phyloP scores from a whole-genome alignment of 2,113 vertebrate genomes.

The Aphyosemion australe region DNA sequence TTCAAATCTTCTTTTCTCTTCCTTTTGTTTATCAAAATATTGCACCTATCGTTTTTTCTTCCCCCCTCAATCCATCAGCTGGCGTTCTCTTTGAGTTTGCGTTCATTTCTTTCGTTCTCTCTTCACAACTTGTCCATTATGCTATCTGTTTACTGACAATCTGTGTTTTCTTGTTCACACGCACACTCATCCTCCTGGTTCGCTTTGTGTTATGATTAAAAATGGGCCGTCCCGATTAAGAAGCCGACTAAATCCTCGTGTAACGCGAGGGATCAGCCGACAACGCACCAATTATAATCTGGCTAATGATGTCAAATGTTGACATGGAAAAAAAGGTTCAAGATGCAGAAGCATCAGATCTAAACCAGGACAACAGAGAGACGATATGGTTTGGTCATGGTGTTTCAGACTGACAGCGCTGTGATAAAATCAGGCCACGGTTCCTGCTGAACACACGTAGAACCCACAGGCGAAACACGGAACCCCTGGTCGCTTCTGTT shows the following conservation, averaged over 20 bases:
- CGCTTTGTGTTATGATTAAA: constrained; percentile 62
- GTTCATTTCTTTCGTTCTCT: constrained; percentile 24
- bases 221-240: constrained; percentile 53
- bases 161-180: constrained; percentile 46
- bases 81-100: constrained; percentile 19
- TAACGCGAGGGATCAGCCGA: constrained; percentile 48
- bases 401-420: constrained; percentile 6
- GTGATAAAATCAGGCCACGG: background rate
- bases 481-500: background rate
- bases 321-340: constrained; percentile 39
- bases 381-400: constrained; percentile 21
- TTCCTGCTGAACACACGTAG: background rate
- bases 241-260: constrained; percentile 55
- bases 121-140: constrained; percentile 29
- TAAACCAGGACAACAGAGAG: constrained; percentile 27
- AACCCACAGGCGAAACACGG: background rate
- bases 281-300: constrained; percentile 54
- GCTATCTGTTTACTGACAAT: constrained; percentile 44
- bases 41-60: background rate
- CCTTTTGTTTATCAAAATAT: constrained; percentile 26
- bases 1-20: constrained; percentile 47
- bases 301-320: constrained; percentile 67
- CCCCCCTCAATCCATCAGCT: constrained; percentile 13
- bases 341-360: constrained; percentile 37
- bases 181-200: constrained; percentile 43